phyloP scores from a whole-genome alignment of 2,797 vertebrate species.

The Alcedo atthis region DNA sequence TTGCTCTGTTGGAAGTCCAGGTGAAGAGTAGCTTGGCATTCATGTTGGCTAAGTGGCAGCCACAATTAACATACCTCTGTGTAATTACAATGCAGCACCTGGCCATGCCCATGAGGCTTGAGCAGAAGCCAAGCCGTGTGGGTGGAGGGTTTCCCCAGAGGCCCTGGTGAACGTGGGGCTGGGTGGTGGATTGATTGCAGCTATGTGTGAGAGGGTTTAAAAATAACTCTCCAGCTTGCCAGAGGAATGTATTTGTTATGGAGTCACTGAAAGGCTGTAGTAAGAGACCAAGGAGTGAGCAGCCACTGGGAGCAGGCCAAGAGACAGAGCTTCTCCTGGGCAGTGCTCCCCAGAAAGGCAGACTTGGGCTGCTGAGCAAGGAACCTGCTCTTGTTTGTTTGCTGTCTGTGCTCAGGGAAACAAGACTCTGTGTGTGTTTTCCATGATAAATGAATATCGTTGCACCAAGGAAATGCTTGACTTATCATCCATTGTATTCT shows the following conservation, averaged over 20 bases:
- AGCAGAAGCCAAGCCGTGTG: slow-evolving; percentile 8
- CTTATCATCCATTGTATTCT: neutral
- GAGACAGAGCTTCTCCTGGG: slow-evolving; percentile 15
- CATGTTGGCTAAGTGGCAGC: neutral
- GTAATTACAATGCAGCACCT: neutral
- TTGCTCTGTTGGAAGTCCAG: neutral
- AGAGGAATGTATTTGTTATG: slow-evolving; percentile 57
- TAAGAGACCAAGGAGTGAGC: neutral
- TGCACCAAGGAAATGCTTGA: slow-evolving; percentile 5
- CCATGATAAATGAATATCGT: neutral
- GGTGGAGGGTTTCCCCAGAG: slow-evolving; percentile 54
- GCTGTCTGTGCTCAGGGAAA: slow-evolving; percentile 29
- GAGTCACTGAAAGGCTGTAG: slow-evolving; percentile 34
- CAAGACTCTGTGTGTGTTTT: neutral
- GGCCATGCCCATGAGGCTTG: neutral
- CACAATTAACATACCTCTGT: neutral
- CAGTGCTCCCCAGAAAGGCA: neutral
- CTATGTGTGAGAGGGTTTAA: slow-evolving; percentile 22
- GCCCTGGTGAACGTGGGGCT: accelerated
- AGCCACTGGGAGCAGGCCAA: slow-evolving; percentile 1
- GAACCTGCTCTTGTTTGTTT: slow-evolving; percentile 45
- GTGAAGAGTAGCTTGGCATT: accelerated
- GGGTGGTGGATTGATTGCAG: slow-evolving; percentile 21
- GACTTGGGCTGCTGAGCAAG: neutral
- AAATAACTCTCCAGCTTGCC: slow-evolving; percentile 45